Evolutionary conservation across 2,113 vertebrate species (phyloP).

Genomic region (Rhabdornis inornatus): DNA sequence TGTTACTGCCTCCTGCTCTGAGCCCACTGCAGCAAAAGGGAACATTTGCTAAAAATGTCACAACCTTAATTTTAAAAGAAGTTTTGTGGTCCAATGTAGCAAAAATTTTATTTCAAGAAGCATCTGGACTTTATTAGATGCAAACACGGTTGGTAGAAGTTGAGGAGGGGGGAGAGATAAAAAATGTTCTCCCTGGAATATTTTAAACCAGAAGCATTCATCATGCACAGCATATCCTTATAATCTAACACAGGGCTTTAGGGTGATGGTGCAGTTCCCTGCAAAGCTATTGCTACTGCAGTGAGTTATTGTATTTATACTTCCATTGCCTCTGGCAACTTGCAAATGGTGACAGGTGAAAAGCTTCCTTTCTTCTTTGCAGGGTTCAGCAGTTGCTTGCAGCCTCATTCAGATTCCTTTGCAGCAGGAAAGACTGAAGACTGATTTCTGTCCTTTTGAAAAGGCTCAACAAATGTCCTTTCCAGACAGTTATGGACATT

Average conservation of each 20-base stretch:
- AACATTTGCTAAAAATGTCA: neutral
- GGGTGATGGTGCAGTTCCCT: neutral
- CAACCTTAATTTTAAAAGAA: neutral
- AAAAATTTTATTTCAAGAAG: neutral
- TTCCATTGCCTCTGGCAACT: neutral
- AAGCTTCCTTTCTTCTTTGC: neutral
- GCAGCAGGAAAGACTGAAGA: neutral
- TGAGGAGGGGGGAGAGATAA: neutral
- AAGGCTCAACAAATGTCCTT: no score
- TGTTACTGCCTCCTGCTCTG: neutral
- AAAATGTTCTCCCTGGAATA: conserved; percentile 39
- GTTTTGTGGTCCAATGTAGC: neutral
- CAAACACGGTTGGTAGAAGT: neutral
- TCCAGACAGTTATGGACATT: neutral
- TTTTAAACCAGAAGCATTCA: conserved; percentile 37
- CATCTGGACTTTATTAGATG: conserved; percentile 46
- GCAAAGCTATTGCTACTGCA: conserved; percentile 20
- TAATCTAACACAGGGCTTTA: neutral
- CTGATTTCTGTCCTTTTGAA: no score
- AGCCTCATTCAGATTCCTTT: neutral
- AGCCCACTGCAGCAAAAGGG: neutral
- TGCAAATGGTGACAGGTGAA: conserved; percentile 11
- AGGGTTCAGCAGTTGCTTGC: neutral
- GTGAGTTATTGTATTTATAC: neutral
- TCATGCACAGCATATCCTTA: neutral